phyloP scores from a whole-genome alignment of 1,140 invertebrate genomes.

The Diachasma alloeum region DNA sequence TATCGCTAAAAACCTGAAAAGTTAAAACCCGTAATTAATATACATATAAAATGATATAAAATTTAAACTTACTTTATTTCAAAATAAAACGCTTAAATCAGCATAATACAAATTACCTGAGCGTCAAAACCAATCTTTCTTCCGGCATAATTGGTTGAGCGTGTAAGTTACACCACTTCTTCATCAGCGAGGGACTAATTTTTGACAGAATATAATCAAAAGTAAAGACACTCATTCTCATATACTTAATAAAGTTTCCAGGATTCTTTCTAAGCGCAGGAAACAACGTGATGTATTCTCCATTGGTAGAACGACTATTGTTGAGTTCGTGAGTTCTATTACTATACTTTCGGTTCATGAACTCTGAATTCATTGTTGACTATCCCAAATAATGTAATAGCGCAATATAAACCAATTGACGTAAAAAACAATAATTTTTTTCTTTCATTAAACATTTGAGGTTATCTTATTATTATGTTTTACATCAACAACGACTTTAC shows the following conservation, averaged over 20 bases:
- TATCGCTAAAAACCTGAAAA: not conserved
- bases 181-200: not conserved
- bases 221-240: not conserved
- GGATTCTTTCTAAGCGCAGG: not conserved
- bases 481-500: too few relatives aligned
- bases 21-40: not conserved
- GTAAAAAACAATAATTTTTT: not conserved
- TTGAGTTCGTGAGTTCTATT: not conserved
- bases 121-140: not conserved
- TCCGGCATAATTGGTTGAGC: not conserved
- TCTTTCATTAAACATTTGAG: not conserved
- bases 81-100: not conserved
- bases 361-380: not conserved
- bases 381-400: not conserved
- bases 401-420: not conserved
- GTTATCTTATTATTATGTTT: not conserved
- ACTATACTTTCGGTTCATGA: not conserved
- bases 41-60: not conserved
- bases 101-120: not conserved
- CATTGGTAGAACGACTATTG: not conserved
- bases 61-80: not conserved
- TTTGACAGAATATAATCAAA: not conserved
- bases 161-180: not conserved
- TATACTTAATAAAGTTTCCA: not conserved
- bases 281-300: not conserved